Conservation (phyloP, 2,888 invertebrate species). For the Phaedon cochleariae region DNA sequence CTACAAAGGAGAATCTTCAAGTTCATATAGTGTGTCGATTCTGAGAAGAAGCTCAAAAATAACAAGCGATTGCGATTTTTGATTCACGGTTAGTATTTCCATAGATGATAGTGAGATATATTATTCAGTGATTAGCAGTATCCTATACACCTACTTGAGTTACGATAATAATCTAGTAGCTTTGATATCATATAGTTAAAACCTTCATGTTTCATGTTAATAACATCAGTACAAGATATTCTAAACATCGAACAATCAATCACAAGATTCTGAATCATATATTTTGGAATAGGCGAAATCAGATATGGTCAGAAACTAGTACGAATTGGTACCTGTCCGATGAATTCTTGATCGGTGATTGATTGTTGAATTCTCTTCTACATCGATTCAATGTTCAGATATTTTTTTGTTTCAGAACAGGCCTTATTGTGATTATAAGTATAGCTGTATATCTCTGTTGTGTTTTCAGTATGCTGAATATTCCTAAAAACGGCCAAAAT, state of each 20-base stretch:
- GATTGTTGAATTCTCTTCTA: slow-evolving; percentile 36
- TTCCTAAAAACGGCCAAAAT: background rate
- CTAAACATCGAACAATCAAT: slow-evolving; percentile 58
- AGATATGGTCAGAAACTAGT: slow-evolving; percentile 23
- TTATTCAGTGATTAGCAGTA: too few species aligned
- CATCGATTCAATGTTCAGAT: slow-evolving; percentile 30
- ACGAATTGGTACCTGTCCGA: slow-evolving; percentile 36
- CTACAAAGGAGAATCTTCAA: too few species aligned
- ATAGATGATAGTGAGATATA: too few species aligned
- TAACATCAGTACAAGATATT: slow-evolving; percentile 48
- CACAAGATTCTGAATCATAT: slow-evolving; percentile 45
- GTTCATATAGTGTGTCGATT: too few species aligned
- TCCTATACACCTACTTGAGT: too few species aligned
- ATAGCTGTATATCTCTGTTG: slow-evolving; percentile 14
- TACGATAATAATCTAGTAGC: too few species aligned
- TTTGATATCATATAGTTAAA: too few species aligned
- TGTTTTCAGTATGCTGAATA: slow-evolving; percentile 3
- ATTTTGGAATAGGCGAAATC: slow-evolving; percentile 37
- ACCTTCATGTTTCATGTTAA: too few species aligned
- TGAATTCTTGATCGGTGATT: slow-evolving; percentile 16
- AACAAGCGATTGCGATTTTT: too few species aligned
- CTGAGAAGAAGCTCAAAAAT: too few species aligned
- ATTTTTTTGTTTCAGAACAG: slow-evolving; percentile 16
- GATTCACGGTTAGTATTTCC: too few species aligned
- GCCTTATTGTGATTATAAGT: slow-evolving; percentile 32